Percentiles rank a stretch among this genome's conserved stretches.
Evolutionary conservation across 1,140 invertebrate genomes (phyloP).

Genomic region (Arion vulgaris): DNA sequence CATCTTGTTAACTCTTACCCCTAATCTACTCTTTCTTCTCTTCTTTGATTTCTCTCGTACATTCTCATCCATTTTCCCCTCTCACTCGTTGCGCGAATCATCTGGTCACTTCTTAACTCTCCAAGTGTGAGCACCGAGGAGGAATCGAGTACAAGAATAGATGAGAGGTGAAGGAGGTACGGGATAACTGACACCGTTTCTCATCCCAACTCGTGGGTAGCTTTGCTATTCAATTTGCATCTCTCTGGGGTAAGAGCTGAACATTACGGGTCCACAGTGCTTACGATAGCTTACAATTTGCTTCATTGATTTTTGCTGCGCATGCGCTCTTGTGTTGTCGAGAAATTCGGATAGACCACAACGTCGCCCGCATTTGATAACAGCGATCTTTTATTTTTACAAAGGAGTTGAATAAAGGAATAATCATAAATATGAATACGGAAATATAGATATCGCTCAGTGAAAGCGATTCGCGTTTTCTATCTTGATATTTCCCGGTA

Average conservation of each 20-base stretch:
- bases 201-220: not conserved
- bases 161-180: not conserved
- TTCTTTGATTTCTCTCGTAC: not conserved
- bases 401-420: not conserved
- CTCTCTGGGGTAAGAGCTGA: not conserved
- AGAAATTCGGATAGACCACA: not conserved
- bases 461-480: too few relatives aligned
- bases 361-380: not conserved
- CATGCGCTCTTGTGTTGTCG: not conserved
- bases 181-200: not conserved
- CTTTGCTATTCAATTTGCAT: constrained; percentile 12
- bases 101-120: not conserved
- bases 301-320: constrained; percentile 19
- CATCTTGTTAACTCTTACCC: too few relatives aligned
- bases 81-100: not conserved
- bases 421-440: not conserved
- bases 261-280: not conserved
- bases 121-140: not conserved
- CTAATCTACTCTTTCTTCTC: not conserved
- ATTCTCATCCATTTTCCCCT: not conserved
- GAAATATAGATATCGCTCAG: too few relatives aligned
- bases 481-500: too few relatives aligned
- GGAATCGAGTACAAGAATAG: not conserved
- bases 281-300: constrained; percentile 10
- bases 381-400: not conserved